Evolutionary conservation across 2,888 invertebrate genomes (phyloP).

Genomic region (Melipona beecheii): DNA sequence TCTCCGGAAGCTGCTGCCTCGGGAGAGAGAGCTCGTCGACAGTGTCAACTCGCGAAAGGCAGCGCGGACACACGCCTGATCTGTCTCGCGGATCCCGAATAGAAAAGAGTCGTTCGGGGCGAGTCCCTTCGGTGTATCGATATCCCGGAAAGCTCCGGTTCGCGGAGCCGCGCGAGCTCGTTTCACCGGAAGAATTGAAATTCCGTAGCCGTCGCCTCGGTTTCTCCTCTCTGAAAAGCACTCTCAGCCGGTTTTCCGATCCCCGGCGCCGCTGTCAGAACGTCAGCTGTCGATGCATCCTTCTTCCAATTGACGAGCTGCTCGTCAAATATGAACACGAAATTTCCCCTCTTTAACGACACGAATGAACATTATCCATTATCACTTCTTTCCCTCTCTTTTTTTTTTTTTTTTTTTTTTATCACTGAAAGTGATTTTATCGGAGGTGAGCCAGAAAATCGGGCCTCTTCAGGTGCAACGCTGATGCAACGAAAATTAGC

Average conservation of each 20-base stretch:
- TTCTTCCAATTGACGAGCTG: not conserved
- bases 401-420: too few species aligned
- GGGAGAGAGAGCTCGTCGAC: not conserved
- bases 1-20: too few species aligned
- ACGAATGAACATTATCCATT: too few species aligned
- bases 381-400: too few species aligned
- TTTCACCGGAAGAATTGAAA: conserved; percentile 35
- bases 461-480: too few species aligned
- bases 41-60: conserved; percentile 1
- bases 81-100: conserved; percentile 5
- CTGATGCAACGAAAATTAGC: too few species aligned
- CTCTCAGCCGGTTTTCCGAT: conserved; percentile 14
- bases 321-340: not conserved
- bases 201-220: conserved; percentile 12
- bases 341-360: not conserved
- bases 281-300: conserved; percentile 7
- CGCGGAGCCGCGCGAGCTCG: not conserved
- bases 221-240: conserved; percentile 7
- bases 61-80: not conserved
- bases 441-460: too few species aligned
- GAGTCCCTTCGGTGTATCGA: not conserved
- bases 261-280: not conserved
- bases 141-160: conserved; percentile 9
- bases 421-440: too few species aligned
- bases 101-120: not conserved